Conservation (phyloP, 1,140 invertebrate genomes). For the Hypothenemus hampei region DNA sequence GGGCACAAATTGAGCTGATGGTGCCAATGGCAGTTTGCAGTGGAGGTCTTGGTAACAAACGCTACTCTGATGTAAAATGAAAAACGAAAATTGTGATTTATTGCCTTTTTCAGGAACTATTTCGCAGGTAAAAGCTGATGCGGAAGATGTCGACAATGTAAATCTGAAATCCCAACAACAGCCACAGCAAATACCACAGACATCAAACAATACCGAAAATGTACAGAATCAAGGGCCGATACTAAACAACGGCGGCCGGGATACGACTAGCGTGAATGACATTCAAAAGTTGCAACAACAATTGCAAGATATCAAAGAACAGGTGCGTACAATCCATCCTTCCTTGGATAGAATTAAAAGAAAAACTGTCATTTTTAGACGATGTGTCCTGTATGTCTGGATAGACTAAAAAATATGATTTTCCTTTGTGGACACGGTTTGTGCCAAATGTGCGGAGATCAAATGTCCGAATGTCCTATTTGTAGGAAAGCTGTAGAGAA, state of each 20-base stretch:
- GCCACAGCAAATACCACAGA: too few species aligned
- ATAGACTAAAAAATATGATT: constrained; percentile 97
- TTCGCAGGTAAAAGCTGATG: constrained; percentile 51
- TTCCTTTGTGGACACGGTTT: constrained; percentile 96
- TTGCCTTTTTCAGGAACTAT: constrained; percentile 37
- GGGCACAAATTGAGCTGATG: constrained; percentile 79
- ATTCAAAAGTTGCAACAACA: constrained; percentile 94
- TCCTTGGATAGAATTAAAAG: too few species aligned
- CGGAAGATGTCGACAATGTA: constrained; percentile 50
- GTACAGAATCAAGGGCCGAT: constrained; percentile 46
- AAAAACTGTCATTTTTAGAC: constrained; percentile 62
- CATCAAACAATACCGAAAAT: constrained; percentile 38
- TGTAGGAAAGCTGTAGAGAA: constrained; percentile 95
- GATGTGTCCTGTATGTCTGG: constrained; percentile 96
- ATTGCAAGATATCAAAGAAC: constrained; percentile 95
- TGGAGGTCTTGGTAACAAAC: constrained; percentile 49
- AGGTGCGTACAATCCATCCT: constrained; percentile 55
- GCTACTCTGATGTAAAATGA: neutral
- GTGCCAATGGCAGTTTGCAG: constrained; percentile 66
- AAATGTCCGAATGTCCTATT: constrained; percentile 95
- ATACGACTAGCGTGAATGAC: constrained; percentile 74
- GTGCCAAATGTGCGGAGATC: constrained; percentile 97
- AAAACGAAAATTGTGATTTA: neutral
- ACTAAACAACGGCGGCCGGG: constrained; percentile 81
- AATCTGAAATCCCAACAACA: constrained; percentile 23